A percentile compares a stretch with the other conserved stretches of the same genome.
Evolutionary conservation across 2,113 vertebrate species (phyloP).

Genomic region (Oreochromis aureus): DNA sequence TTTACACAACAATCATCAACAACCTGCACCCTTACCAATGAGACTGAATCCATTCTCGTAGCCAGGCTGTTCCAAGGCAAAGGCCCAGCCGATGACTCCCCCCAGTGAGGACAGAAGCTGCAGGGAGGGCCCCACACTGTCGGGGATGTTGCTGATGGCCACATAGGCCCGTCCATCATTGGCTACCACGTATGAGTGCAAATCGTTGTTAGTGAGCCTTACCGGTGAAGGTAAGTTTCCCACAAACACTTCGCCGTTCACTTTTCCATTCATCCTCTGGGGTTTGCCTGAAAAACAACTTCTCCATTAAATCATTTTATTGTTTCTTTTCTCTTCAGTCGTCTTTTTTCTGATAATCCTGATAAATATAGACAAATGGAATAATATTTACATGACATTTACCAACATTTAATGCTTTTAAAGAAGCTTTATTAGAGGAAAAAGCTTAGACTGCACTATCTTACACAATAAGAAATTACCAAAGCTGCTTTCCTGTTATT

Average conservation of each 20-base stretch:
- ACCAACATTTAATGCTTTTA: not conserved
- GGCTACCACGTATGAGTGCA: constrained; percentile 91
- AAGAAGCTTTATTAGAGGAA: not conserved
- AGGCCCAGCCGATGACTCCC: constrained; percentile 93
- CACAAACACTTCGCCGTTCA: constrained; percentile 82
- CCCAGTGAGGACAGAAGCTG: constrained; percentile 84
- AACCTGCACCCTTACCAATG: constrained; percentile 72
- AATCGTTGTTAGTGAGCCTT: constrained; percentile 78
- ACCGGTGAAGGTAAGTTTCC: constrained; percentile 67
- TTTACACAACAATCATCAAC: not conserved
- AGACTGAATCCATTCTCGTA: constrained; percentile 88
- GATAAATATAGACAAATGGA: not conserved
- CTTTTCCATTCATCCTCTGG: constrained; percentile 90
- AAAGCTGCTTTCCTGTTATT: not conserved
- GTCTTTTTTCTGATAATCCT: not conserved
- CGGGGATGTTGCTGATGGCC: constrained; percentile 85
- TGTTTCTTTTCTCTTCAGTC: not conserved
- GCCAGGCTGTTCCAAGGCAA: constrained; percentile 86
- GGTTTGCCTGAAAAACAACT: constrained; percentile 77
- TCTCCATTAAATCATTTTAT: not conserved
- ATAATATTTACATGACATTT: not conserved
- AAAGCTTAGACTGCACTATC: rapidly evolving
- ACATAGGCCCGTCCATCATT: constrained; percentile 91
- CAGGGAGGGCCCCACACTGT: constrained; percentile 78
- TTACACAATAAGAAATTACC: not conserved